These are phyloP conservation scores for Antheraea yamamai DNA, from an alignment of 2,888 invertebrate genomes.

Conservation along the genomic window DNA sequence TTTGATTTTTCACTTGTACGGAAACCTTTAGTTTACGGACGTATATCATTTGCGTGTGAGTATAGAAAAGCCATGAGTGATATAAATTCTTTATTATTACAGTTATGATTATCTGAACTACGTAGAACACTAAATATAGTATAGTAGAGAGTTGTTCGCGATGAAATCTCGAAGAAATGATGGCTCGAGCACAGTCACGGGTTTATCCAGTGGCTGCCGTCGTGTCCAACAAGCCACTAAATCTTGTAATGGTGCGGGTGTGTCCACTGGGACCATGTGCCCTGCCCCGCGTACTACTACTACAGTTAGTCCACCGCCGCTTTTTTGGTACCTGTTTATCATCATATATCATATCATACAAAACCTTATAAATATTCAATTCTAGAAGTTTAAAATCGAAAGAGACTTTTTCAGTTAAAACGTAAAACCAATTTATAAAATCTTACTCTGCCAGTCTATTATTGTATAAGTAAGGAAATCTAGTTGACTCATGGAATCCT, in stretches of 20 bases:
- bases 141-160: conserved; percentile 11
- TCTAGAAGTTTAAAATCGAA: not conserved
- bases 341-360: no score
- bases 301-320: conserved; percentile 79
- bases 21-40: no score
- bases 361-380: not conserved
- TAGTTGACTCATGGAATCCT: conserved; percentile 48
- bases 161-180: conserved; percentile 15
- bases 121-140: not conserved
- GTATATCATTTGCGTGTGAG: not conserved
- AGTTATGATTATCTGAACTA: not conserved
- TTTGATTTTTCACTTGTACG: no score
- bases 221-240: conserved; percentile 80
- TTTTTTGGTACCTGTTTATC: conserved; percentile 75
- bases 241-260: conserved; percentile 76
- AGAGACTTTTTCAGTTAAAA: no score
- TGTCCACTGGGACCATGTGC: conserved; percentile 84
- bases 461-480: conserved; percentile 52
- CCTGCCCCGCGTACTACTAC: conserved; percentile 84
- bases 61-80: no score
- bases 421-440: not conserved
- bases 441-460: conserved; percentile 58
- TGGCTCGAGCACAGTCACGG: not conserved
- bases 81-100: not conserved
- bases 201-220: conserved; percentile 20